Evolutionary conservation across 2,888 invertebrate species (phyloP), one percentile per base, ranked within the genome.

Genomic region (Dermolepida albohirtum): DNA sequence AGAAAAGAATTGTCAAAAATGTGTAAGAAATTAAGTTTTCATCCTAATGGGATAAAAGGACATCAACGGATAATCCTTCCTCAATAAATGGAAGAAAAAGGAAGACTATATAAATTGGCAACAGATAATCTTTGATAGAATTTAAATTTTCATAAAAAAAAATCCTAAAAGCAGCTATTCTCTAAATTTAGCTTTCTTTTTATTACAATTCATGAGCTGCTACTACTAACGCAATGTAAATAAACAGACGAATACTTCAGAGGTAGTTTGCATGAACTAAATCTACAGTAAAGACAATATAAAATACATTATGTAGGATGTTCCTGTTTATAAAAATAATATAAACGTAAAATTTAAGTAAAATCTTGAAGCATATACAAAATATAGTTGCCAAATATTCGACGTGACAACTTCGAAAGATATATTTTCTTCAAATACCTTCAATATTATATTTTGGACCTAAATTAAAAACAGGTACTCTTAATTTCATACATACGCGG

Each of bases 401-500:
- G 7, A 12, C 8, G 22, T 41, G 43, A n/a, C 12, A 14, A 43
- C 12, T 43, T 17, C 47, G 17, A 1, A 17, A 8, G 6, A 39
- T 34, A 52, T 17, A 40, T 29, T 54, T 34, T 34, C 6, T 34
- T 10, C 6, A 16, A 54, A 10, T 54, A 17, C n/a, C 22, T 52
- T 39, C 4, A 39, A 14, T n/a, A n/a, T 44, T 12, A 27, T 44
- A 44, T 44, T 62, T 62, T 62, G 47, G 59, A 39, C 39, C 59
- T 62, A 62, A 62, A 8, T 34, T 8, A 39, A 14, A 62, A 29
- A 47, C 47, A 66, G 50, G 47, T 49, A 66, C 66, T 49, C 50
- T 51, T 69, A 69, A 66, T 66, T 62, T 79, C 74, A 89, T 78
- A 89, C 89, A 77, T 89, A 89, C 55, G 89, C 89, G 77, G 88